phyloP scores from a whole-genome alignment of 1,140 invertebrate genomes.

The Trinorchestia longiramus region DNA sequence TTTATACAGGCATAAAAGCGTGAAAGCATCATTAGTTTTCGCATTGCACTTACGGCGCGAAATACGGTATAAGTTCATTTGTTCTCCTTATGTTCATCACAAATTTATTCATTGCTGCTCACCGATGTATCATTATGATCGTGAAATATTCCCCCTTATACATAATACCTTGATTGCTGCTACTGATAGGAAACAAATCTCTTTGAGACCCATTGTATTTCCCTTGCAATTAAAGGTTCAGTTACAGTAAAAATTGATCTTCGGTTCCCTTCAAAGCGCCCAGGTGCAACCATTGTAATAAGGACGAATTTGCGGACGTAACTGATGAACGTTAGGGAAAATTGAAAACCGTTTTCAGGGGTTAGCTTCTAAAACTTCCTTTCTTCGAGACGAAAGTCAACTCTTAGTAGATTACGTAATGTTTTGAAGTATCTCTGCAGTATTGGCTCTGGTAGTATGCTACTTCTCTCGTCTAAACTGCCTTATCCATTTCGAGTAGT shows the following conservation, averaged over 20 bases:
- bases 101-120: neutral
- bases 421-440: neutral
- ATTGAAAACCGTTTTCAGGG: neutral
- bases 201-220: neutral
- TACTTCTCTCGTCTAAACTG: neutral
- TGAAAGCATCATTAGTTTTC: no score
- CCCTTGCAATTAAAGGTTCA: neutral
- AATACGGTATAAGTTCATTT: neutral
- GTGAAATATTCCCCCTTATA: neutral
- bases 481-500: constrained; percentile 2
- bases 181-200: neutral
- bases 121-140: neutral
- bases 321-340: neutral
- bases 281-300: neutral
- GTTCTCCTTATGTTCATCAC: neutral
- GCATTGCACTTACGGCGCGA: no score
- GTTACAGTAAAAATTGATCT: neutral
- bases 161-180: neutral
- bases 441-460: neutral
- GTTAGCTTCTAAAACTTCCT: neutral
- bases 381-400: neutral
- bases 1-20: no score
- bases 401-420: neutral
- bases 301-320: neutral
- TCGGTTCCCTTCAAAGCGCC: neutral